Evolutionary conservation across 2,797 vertebrate genomes (phyloP).

Genomic region (Rallus crepitans): DNA sequence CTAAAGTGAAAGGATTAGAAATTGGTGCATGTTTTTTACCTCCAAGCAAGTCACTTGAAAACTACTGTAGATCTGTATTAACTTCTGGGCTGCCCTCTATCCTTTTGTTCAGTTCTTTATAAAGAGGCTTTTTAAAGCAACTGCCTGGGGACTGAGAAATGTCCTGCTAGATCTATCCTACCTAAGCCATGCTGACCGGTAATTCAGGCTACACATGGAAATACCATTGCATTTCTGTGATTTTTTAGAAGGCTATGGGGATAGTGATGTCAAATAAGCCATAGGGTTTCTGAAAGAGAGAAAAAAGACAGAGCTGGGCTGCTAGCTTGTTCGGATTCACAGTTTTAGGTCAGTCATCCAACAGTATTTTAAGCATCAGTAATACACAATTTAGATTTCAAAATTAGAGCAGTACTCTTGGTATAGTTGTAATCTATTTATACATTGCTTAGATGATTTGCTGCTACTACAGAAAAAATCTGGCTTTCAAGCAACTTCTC

Average conservation of each 20-base stretch:
- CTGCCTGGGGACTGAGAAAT: background rate
- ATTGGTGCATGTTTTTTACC: background rate
- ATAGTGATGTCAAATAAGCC: background rate
- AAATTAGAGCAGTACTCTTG: background rate
- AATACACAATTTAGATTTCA: background rate
- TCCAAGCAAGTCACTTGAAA: constrained; percentile 3
- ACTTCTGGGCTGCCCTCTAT: constrained; percentile 14
- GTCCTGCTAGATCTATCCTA: background rate
- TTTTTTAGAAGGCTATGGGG: background rate
- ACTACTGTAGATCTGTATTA: background rate
- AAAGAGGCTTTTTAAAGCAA: background rate
- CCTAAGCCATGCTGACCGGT: background rate
- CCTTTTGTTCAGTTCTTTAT: background rate
- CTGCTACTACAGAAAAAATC: background rate
- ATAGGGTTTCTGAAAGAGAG: background rate
- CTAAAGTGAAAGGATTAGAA: background rate
- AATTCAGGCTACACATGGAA: background rate
- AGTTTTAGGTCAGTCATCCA: background rate
- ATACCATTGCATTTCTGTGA: background rate
- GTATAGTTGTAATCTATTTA: background rate
- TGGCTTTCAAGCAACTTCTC: background rate
- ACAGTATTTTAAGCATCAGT: background rate
- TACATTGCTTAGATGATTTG: background rate
- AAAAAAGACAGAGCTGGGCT: background rate
- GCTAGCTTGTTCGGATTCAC: constrained; percentile 14